phyloP scores from a whole-genome alignment of 1,140 invertebrate species.

The Lepidurus packardi region DNA sequence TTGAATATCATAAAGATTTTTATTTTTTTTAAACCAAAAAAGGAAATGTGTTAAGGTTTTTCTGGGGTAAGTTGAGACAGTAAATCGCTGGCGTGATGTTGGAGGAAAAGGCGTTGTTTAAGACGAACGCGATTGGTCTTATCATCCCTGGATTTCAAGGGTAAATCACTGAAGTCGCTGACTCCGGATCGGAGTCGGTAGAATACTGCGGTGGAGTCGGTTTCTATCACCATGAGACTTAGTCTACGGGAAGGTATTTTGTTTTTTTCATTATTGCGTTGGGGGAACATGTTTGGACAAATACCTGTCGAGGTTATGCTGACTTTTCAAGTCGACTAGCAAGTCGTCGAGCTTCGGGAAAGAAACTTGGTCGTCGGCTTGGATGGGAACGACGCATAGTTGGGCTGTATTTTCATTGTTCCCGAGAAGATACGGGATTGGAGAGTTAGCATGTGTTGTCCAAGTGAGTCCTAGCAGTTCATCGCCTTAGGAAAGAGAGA shows the following conservation, averaged over 20 bases:
- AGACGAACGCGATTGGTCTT: background rate
- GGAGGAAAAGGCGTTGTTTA: background rate
- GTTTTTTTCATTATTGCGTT: background rate
- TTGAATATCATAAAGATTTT: too few relatives aligned
- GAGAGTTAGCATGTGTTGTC: background rate
- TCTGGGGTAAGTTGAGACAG: background rate
- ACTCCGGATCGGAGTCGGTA: background rate
- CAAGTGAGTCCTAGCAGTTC: background rate
- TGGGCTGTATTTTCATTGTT: background rate
- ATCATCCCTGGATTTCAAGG: background rate
- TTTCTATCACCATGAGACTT: background rate
- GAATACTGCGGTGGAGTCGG: background rate
- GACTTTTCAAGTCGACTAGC: background rate
- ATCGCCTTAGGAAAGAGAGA: background rate
- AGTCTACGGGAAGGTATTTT: background rate
- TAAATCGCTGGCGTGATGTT: background rate
- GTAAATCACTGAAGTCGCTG: background rate
- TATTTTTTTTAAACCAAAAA: too few relatives aligned
- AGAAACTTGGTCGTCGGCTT: background rate
- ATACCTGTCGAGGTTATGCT: background rate
- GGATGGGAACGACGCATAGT: background rate
- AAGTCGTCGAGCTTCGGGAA: background rate
- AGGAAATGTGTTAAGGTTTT: too few relatives aligned
- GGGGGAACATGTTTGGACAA: background rate
- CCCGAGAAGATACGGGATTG: background rate